A percentile compares a stretch with the other conserved stretches of the same genome.
phyloP scores from a whole-genome alignment of 1,140 invertebrate genomes.

The Pachypsylla venusta region DNA sequence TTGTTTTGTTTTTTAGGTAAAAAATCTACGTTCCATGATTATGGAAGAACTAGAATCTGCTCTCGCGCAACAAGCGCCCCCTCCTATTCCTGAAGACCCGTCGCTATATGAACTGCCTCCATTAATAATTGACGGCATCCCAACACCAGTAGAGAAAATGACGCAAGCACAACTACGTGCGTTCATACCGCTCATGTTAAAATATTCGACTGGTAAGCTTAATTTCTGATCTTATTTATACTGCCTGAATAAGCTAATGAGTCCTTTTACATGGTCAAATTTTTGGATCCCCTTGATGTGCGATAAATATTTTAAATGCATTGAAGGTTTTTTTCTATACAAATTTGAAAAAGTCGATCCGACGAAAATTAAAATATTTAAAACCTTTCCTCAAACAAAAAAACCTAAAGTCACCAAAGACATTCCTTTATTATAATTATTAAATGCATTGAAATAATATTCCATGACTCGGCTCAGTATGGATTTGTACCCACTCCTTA shows the following conservation, averaged over 20 bases:
- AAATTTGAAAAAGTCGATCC: too few species aligned
- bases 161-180: constrained; percentile 91
- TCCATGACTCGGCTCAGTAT: too few species aligned
- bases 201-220: constrained; percentile 71
- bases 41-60: constrained; percentile 90
- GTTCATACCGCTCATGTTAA: constrained; percentile 95
- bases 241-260: background rate
- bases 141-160: constrained; percentile 97
- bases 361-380: too few species aligned
- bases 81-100: constrained; percentile 78
- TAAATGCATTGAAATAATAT: too few species aligned
- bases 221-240: constrained; percentile 16
- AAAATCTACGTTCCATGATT: constrained; percentile 74
- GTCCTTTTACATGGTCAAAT: too few species aligned
- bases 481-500: too few species aligned
- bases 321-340: too few species aligned
- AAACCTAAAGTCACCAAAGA: too few species aligned
- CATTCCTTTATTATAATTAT: too few species aligned
- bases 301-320: constrained; percentile 8
- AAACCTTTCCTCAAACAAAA: too few species aligned
- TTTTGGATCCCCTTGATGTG: too few species aligned
- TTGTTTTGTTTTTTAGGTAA: constrained; percentile 36
- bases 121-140: constrained; percentile 91
- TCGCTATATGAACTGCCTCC: constrained; percentile 88
- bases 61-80: constrained; percentile 83